A percentile compares a stretch with the other conserved stretches of the same genome.
Evolutionary conservation across 2,888 invertebrate genomes (phyloP).

Genomic region (Arge pagana): DNA sequence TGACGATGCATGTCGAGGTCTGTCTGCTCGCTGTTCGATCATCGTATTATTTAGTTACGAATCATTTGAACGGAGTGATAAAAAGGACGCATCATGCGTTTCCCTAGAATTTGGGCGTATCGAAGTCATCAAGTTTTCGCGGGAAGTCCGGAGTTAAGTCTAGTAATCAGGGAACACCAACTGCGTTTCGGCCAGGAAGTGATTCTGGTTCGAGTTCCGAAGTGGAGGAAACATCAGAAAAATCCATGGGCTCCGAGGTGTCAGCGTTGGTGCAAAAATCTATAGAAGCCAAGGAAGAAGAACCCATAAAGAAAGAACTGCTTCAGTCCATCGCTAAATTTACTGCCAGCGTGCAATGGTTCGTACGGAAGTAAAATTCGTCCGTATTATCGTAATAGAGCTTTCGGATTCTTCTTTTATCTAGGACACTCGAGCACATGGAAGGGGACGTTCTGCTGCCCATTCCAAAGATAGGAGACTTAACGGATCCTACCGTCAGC

Average conservation of each 20-base stretch:
- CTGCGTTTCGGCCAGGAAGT: too few species aligned
- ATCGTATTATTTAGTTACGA: too few species aligned
- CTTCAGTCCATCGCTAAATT: conserved; percentile 43
- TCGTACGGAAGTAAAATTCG: conserved; percentile 27
- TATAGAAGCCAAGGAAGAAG: conserved; percentile 21
- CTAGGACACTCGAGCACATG: conserved; percentile 74
- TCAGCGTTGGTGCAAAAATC: neutral
- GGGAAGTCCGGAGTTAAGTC: conserved; percentile 59
- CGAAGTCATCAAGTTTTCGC: conserved; percentile 66
- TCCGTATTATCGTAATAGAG: neutral
- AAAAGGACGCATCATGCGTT: too few species aligned
- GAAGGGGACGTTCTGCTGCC: conserved; percentile 74
- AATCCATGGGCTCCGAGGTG: conserved; percentile 1
- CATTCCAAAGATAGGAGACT: conserved; percentile 65
- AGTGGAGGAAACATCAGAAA: conserved; percentile 9
- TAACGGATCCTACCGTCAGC: conserved; percentile 55
- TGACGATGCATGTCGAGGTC: conserved; percentile 54
- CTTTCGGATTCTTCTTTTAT: conserved; percentile 22
- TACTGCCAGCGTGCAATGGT: conserved; percentile 47
- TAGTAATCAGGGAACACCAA: conserved; percentile 38
- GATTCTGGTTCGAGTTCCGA: conserved; percentile 15
- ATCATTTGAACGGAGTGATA: too few species aligned
- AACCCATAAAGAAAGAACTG: conserved; percentile 43
- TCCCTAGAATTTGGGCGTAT: too few species aligned
- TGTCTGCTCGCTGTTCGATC: too few species aligned